A percentile compares a stretch with the other conserved stretches of the same genome.
phyloP scores from a whole-genome alignment of 35 echinoderm and acorn worm species.

The Patiria miniata region DNA sequence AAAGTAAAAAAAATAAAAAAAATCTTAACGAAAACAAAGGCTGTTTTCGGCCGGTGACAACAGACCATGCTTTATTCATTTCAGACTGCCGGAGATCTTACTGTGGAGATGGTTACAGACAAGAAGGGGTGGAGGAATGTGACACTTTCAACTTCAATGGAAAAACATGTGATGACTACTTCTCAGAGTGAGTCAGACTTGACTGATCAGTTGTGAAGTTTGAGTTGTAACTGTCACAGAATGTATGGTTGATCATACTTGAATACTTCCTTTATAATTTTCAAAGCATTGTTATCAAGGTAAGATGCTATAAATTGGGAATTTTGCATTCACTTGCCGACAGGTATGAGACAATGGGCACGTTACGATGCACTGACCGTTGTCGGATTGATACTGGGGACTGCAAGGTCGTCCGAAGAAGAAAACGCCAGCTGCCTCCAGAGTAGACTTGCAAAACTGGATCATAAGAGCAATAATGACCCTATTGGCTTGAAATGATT shows the following conservation, averaged over 20 bases:
- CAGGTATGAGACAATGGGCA: constrained; percentile 71
- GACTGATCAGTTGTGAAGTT: background rate
- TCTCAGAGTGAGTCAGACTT: constrained; percentile 69
- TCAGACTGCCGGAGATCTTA: constrained; percentile 82
- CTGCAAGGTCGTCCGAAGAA: constrained; percentile 64
- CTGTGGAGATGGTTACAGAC: constrained; percentile 92
- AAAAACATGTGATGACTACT: constrained; percentile 69
- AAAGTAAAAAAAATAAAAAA: too few relatives aligned
- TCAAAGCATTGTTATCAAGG: too few relatives aligned
- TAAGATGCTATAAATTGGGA: too few relatives aligned
- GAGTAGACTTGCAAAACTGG: background rate
- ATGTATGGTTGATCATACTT: too few relatives aligned
- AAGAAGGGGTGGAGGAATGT: constrained; percentile 86
- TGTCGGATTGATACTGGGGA: constrained; percentile 65
- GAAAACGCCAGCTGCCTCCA: constrained; percentile 38
- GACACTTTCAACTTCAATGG: constrained; percentile 80
- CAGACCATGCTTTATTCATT: constrained; percentile 18
- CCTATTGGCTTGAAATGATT: too few relatives aligned
- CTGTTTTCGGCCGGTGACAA: too few relatives aligned
- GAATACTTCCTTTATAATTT: too few relatives aligned
- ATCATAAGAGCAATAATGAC: too few relatives aligned
- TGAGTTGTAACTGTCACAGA: too few relatives aligned
- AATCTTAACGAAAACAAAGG: too few relatives aligned
- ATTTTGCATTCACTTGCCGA: background rate
- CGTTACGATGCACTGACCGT: constrained; percentile 69